Base-by-base conservation (phyloP, 2,113 vertebrate species). In the Sorex araneus region DNA sequence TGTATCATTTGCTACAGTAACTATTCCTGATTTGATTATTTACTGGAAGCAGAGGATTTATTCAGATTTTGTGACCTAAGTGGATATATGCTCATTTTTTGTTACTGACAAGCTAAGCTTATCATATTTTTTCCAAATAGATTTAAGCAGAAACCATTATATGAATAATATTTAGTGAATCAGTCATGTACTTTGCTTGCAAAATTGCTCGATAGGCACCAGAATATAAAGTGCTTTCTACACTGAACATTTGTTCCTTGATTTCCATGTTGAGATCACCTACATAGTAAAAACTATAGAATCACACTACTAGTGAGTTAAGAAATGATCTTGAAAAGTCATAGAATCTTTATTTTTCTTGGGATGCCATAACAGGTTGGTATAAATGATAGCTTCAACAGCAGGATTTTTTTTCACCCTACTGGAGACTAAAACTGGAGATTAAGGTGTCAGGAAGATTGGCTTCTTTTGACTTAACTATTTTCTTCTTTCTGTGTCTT, bases 341-440 rank as follows among this genome's bases (percentile, higher is more conserved):
- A 2, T 12, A 54, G 1, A 47, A 63, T 70, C 57, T 80, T 66
- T 76, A 13, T 84, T 66, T 66, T 66, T 66, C 21, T 16, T 63
- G 25, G 19, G 64, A 66, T 66, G 27, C 12, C 64, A 66, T 66
- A 66, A 66, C 30, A 66, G 28, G 27, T 11, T 66, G 28, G 25
- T 30, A 30, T 28, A 66, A 66, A 27, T 66, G 28, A 30, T 8
- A 10, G 25, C 3, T 45, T 79, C 40, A 74, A 74, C 8, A 84
- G 27, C 28, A 54, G 15, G 79, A 87, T 80, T 77, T 83, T 67
- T 82, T 54, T 95, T 92, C 89, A 25, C 71, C 57, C 18, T 64
- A 54, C 4, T 19, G 8, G 45, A 83, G 73, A 79, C 25, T 89
- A 34, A 76, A 89, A 30, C 6, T 25, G 23, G 30, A 86, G 43